Base-by-base conservation (phyloP, 2,797 vertebrate genomes). In the Pangasius macronema region DNA sequence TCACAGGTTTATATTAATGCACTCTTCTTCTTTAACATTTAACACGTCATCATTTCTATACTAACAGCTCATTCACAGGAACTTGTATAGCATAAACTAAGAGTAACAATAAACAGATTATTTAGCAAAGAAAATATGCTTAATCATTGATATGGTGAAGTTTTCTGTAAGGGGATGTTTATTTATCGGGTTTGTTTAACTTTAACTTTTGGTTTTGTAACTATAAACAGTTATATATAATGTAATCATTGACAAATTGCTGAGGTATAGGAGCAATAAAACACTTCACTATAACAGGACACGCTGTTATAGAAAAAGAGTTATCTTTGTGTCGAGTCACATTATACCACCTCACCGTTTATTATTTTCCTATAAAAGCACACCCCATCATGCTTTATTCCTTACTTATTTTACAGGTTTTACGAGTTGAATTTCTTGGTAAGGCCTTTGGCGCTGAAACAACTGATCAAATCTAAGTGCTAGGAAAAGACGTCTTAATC, bases 401-500 rank as follows among this genome's bases (percentile, higher is more conserved):
- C 20, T 36, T 24, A 24, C 16, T 59, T 39, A 39, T 6, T 80
- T 80, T 14, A 24, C 5, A 39, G 22, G 53, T 27, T 39, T 80
- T 39, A 39, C 10, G 3, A 51, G n/a, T 30, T 75, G 42, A 27
- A 46, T 51, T 30, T 18, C 1, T 53, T 77, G 7, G 49, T 53
- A 77, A 53, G 7, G 2, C 10, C 77, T 24, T 20, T 49, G 53
- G 53, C 7, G 46, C 67, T 87, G 82, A 39, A 2, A 67, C 55
- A 53, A 51, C 13, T 55, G 27, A 92, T 93, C 91, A 92, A 87
- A 93, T 95, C 93, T 94, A 22, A 59, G 91, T 92, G 77, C 92
- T 93, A 92, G 87, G 87, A 92, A 92, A 94, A 92, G 93, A 95
- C 94, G 91, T 91, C 92, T 93, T 92, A 94, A 93, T 93, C 94